These are phyloP conservation scores for Calliphora vomitoria DNA, from an alignment of 2,888 invertebrate species.

Conservation along the genomic window DNA sequence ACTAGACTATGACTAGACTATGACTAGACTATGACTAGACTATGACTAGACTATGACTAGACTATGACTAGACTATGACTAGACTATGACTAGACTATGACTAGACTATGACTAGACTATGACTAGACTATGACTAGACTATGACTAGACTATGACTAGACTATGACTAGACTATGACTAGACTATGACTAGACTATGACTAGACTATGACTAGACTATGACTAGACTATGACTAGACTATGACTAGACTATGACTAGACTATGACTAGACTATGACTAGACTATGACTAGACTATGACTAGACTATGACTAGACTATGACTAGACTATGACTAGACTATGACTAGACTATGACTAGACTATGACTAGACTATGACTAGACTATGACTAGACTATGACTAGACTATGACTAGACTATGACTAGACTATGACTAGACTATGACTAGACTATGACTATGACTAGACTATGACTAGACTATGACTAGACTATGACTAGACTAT, in stretches of 20 bases:
- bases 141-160: no score
- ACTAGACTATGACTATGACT: conserved; percentile 13
- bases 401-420: conserved; percentile 8
- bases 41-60: no score
- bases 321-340: conserved; percentile 13
- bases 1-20: no score
- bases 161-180: no score
- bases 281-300: conserved; percentile 13
- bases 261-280: conserved; percentile 13
- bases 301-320: conserved; percentile 13
- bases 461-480: conserved; percentile 13
- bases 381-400: conserved; percentile 13
- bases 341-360: conserved; percentile 13
- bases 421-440: conserved; percentile 13
- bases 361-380: conserved; percentile 13
- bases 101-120: no score
- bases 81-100: no score
- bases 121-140: no score
- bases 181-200: no score
- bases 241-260: background rate
- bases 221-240: no score
- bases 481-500: conserved; percentile 13
- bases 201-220: no score
- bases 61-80: no score
- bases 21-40: no score